Percentiles rank a stretch among this genome's conserved stretches.
Evolutionary conservation across 2,113 vertebrate species (phyloP).

Genomic region (Paracanthobrama guichenoti): DNA sequence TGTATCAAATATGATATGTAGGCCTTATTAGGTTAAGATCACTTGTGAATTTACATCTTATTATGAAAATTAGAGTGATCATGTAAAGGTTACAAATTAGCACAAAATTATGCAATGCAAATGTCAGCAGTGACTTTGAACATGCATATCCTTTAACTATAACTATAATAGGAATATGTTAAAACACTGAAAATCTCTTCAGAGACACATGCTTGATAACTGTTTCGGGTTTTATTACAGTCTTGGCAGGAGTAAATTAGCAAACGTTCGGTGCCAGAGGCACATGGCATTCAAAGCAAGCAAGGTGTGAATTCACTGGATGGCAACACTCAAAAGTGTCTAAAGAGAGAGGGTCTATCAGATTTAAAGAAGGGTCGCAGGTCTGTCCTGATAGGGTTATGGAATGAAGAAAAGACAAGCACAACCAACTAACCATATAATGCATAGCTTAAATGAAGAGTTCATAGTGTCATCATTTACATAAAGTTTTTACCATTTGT

Average conservation of each 20-base stretch:
- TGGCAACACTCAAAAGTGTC: background rate
- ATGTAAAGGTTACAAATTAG: conserved; percentile 35
- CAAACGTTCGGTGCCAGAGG: background rate
- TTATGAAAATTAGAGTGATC: conserved; percentile 38
- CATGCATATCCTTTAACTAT: conserved; percentile 4
- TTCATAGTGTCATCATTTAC: background rate
- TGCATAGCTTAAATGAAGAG: background rate
- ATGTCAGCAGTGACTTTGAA: conserved; percentile 19
- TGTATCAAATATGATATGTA: background rate
- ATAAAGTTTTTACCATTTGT: background rate
- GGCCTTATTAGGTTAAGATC: background rate
- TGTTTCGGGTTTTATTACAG: conserved; percentile 10
- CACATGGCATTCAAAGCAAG: background rate
- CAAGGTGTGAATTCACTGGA: conserved; percentile 32
- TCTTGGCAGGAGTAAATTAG: conserved; percentile 37
- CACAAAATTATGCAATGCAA: conserved; percentile 32
- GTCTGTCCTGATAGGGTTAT: background rate
- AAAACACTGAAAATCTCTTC: conserved; percentile 7
- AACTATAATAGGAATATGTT: conserved; percentile 12
- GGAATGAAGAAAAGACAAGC: background rate
- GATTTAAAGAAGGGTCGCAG: no score
- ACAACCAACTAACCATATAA: background rate
- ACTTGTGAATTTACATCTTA: conserved; percentile 29
- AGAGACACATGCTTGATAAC: conserved; percentile 2
- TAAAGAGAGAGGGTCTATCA: background rate